Evolutionary conservation across 2,888 invertebrate genomes (phyloP), one percentile per base, ranked within the genome.

Genomic region (Fabriciana adippe): DNA sequence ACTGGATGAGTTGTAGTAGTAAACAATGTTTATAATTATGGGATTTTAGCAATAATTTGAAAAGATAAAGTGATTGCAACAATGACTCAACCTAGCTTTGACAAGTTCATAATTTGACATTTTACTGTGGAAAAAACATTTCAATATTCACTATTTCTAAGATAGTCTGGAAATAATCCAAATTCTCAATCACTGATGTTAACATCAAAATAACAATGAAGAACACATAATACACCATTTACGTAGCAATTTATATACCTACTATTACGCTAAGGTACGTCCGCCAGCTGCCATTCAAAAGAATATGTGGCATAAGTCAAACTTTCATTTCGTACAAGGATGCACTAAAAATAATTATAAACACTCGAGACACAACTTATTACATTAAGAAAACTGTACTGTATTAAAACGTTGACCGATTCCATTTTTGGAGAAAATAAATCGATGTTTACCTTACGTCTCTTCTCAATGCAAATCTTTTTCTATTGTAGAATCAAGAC

Each of bases 251-350:
- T 81, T 81, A 84, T 78, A 81, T 87, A 86, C 83, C 81, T 87
- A 89, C 87, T 86, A 84, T 88, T 84, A 84, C 86, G 88, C 83
- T 86, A 87, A 89, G 82, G 85, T 88, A 88, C 87, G 88, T 88
- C 89, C 88, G 90, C 92, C 92, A 92, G 90, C 91, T 92, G 93
- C 92, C 92, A 90, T 92, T 89, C 92, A 91, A 89, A 85, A 88
- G 90, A 92, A 92, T 93, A 93, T 93, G 93, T 93, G 93, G 93
- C 93, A 93, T 91, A 93, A 93, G 92, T 92, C 92, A 92, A 92
- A 92, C 92, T 92, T 92, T 92, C 92, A 91, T 92, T 90, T 91
- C 87, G 87, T 88, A 91, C 92, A 90, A 92, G 91, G 92, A 90
- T 91, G 86, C 88, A 90, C 92, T 91, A 92, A 87, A 93, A 92